Evolutionary conservation across 92 coral and sea anemone species (phyloP).

Genomic region (Phenganax marumi): DNA sequence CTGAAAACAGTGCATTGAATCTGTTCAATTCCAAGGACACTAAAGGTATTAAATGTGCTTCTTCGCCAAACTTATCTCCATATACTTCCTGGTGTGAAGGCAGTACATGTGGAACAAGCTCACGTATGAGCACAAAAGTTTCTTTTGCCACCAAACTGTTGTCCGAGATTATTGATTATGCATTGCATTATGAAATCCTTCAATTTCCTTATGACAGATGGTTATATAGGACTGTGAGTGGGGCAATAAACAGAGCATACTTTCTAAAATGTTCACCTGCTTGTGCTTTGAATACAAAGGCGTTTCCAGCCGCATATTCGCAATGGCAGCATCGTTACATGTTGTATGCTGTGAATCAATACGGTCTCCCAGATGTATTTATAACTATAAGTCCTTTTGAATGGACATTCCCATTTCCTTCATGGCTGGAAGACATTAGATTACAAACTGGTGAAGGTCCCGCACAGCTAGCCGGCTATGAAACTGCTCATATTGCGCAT

Average conservation of each 20-base stretch:
- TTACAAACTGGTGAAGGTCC: not conserved
- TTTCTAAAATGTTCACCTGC: constrained; percentile 11
- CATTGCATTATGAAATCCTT: not conserved
- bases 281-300: not conserved
- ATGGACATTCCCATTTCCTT: constrained; percentile 22
- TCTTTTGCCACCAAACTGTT: not conserved
- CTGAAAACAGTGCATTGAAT: too few relatives aligned
- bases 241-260: constrained; percentile 19
- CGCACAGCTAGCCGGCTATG: not conserved
- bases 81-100: not conserved
- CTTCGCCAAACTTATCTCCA: constrained; percentile 6
- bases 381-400: constrained; percentile 17
- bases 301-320: constrained; percentile 18
- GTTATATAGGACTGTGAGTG: constrained; percentile 28
- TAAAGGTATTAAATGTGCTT: too few relatives aligned
- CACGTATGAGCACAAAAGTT: constrained; percentile 3
- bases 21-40: too few relatives aligned
- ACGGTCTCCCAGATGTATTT: not conserved
- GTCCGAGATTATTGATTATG: not conserved
- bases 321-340: constrained; percentile 13
- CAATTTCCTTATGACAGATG: constrained; percentile 23
- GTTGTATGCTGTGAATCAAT: constrained; percentile 13
- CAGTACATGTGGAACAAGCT: not conserved
- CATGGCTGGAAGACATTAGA: not conserved
- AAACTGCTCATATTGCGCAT: too few relatives aligned